These are phyloP conservation scores for Trinectes maculatus DNA, from an alignment of 2,113 vertebrate species.

Conservation along the genomic window DNA sequence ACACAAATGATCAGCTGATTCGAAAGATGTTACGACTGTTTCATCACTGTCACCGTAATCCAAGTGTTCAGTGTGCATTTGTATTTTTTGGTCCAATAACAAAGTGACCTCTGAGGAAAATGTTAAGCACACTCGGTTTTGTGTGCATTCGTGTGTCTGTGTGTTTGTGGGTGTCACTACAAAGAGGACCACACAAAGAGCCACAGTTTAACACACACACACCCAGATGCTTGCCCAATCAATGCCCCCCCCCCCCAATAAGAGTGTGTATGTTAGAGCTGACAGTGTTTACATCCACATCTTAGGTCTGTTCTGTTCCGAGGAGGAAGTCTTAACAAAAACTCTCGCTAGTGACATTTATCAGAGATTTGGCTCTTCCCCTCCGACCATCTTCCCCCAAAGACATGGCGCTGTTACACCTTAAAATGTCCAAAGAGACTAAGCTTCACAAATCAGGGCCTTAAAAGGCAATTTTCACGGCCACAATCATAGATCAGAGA, in stretches of 20 bases:
- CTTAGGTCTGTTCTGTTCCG: slow-evolving; percentile 39
- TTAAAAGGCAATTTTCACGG: slow-evolving; percentile 66
- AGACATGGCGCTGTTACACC: slow-evolving; percentile 32
- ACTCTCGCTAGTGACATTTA: slow-evolving; percentile 34
- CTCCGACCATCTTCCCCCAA: slow-evolving; percentile 33
- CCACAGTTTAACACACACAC: neutral
- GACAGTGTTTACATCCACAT: slow-evolving; percentile 65
- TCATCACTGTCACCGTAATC: no score
- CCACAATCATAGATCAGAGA: slow-evolving; percentile 32
- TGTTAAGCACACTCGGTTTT: neutral
- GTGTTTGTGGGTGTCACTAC: neutral
- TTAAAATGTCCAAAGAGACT: slow-evolving; percentile 40
- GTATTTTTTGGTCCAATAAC: neutral
- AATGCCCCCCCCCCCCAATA: slow-evolving; percentile 3
- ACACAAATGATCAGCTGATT: neutral
- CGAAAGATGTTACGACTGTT: neutral
- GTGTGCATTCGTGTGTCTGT: neutral
- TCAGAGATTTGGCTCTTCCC: slow-evolving; percentile 27
- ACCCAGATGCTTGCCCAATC: slow-evolving; percentile 32
- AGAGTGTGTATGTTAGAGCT: slow-evolving; percentile 56
- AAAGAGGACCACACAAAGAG: neutral
- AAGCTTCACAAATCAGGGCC: slow-evolving; percentile 61
- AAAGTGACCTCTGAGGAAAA: neutral
- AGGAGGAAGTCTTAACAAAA: slow-evolving; percentile 60
- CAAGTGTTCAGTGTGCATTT: no score